These are phyloP conservation scores for Brachymystax lenok DNA, from an alignment of 2,797 vertebrate species.

Conservation along the genomic window DNA sequence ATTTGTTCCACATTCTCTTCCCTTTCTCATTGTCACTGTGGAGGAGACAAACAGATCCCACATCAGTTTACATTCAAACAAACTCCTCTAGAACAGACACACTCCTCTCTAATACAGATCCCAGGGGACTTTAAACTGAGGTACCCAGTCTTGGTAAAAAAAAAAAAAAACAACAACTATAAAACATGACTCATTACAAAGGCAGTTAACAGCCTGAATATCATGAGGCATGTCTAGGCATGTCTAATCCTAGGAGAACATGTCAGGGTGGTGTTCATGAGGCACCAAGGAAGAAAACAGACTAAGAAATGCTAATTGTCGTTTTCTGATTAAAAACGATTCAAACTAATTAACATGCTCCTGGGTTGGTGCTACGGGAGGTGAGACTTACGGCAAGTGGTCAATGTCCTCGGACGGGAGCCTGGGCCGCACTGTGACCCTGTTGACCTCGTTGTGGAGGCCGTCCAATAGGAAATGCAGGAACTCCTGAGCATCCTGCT, in stretches of 20 bases:
- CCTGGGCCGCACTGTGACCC: conserved; percentile 77
- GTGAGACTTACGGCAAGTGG: conserved; percentile 86
- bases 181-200: background rate
- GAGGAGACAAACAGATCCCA: conserved; percentile 17
- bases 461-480: conserved; percentile 91
- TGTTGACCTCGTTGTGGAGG: conserved; percentile 93
- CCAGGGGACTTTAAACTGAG: background rate
- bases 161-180: background rate
- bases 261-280: background rate
- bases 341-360: background rate
- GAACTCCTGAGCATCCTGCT: conserved; percentile 98
- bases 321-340: background rate
- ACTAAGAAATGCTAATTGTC: background rate
- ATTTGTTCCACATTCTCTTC: conserved; percentile 91
- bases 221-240: background rate
- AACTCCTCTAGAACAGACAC: background rate
- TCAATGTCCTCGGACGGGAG: conserved; percentile 80
- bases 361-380: background rate
- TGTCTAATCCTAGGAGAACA: background rate
- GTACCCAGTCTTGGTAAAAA: background rate
- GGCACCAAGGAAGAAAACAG: background rate
- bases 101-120: background rate
- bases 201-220: background rate
- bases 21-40: conserved; percentile 91
- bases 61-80: background rate